These are phyloP conservation scores for Peromyscus leucopus DNA, from an alignment of 2,113 vertebrate species.

Conservation along the genomic window DNA sequence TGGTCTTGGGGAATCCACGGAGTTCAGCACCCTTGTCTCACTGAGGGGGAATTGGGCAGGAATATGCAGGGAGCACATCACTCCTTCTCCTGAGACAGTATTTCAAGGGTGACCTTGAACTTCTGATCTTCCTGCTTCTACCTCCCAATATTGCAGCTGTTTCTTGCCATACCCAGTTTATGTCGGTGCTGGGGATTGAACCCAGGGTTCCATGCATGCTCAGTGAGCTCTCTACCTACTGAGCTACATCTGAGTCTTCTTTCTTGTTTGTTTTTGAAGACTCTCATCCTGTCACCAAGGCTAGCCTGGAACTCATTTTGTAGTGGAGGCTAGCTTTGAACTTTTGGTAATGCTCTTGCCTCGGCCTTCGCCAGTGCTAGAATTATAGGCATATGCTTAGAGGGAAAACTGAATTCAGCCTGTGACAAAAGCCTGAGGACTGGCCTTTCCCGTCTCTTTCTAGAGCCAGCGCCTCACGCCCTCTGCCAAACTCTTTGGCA, in stretches of 20 bases:
- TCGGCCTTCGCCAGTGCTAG: neutral
- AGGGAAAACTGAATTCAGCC: too few species aligned
- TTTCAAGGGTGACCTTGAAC: neutral
- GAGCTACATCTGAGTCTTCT: neutral
- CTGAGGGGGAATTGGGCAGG: neutral
- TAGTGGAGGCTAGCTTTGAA: neutral
- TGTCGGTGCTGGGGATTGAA: neutral
- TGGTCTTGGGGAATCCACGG: neutral
- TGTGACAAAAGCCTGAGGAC: rapidly evolving
- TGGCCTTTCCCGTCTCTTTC: rapidly evolving
- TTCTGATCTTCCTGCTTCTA: neutral
- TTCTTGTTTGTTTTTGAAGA: neutral
- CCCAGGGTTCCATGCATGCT: too few species aligned
- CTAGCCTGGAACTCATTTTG: neutral
- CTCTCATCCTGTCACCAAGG: neutral
- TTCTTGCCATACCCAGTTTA: neutral
- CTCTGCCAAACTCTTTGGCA: neutral
- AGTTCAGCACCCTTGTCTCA: rapidly evolving
- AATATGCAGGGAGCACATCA: neutral
- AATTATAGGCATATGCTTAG: neutral
- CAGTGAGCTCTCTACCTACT: neutral
- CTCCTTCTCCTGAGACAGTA: neutral
- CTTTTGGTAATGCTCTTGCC: neutral
- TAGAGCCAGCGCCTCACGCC: rapidly evolving
- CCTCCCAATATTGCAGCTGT: neutral